These are phyloP conservation scores for Heteromurus nitidus DNA, from an alignment of 2,888 invertebrate species.

Conservation along the genomic window DNA sequence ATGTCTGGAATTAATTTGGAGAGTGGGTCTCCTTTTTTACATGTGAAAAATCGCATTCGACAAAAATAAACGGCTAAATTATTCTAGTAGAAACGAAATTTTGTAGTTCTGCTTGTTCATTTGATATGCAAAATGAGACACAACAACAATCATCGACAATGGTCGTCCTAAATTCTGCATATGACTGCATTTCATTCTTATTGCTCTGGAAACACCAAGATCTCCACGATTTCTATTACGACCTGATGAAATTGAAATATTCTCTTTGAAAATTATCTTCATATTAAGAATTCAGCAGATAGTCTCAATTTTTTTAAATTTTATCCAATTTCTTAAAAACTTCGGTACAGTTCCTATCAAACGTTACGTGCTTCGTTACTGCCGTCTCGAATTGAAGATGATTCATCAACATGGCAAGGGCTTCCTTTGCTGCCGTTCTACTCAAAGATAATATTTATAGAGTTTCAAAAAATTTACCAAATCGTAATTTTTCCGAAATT, in stretches of 20 bases:
- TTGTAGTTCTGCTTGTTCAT: too few species aligned
- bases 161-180: too few species aligned
- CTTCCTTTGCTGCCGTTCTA: slow-evolving; percentile 43
- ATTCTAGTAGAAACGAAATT: not conserved
- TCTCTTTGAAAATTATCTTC: not conserved
- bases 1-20: slow-evolving; percentile 31
- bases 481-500: not conserved
- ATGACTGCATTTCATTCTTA: not conserved
- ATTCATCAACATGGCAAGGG: slow-evolving; percentile 51
- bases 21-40: slow-evolving; percentile 29
- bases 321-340: slow-evolving; percentile 57
- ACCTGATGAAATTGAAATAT: not conserved
- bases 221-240: slow-evolving; percentile 6
- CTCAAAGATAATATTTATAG: too few species aligned
- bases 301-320: slow-evolving; percentile 16
- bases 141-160: too few species aligned
- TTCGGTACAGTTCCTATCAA: slow-evolving; percentile 45
- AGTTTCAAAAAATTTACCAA: too few species aligned
- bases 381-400: slow-evolving; percentile 51
- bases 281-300: not conserved
- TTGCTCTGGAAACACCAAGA: slow-evolving; percentile 1
- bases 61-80: slow-evolving; percentile 44
- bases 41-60: slow-evolving; percentile 26
- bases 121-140: not conserved
- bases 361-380: slow-evolving; percentile 31